phyloP scores from a whole-genome alignment of 2,888 invertebrate species.

The Bibio marci region DNA sequence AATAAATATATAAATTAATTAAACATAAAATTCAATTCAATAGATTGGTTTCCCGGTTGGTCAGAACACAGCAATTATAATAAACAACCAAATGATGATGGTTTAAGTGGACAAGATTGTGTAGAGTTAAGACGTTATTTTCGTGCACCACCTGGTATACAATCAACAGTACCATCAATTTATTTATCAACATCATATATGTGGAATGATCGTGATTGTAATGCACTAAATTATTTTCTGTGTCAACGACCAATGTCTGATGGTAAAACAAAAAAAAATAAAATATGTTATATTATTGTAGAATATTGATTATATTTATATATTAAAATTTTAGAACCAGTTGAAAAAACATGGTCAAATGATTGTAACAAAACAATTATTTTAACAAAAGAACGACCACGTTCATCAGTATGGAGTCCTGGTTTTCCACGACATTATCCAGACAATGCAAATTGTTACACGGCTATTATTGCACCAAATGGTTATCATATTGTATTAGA shows the following conservation, averaged over 20 bases:
- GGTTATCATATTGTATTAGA: slow-evolving; percentile 53
- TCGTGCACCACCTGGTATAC: slow-evolving; percentile 32
- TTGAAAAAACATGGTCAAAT: slow-evolving; percentile 29
- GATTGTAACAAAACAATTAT: slow-evolving; percentile 53
- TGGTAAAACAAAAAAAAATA: slow-evolving; percentile 32
- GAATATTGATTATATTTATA: neutral
- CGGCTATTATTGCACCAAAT: slow-evolving; percentile 46
- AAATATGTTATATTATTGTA: neutral
- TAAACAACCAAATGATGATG: slow-evolving; percentile 67
- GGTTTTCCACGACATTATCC: slow-evolving; percentile 65
- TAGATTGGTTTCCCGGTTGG: slow-evolving; percentile 78
- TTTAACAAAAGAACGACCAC: slow-evolving; percentile 45
- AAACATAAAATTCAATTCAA: too few species aligned
- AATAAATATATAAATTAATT: too few species aligned
- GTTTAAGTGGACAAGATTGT: slow-evolving; percentile 64
- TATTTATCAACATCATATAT: slow-evolving; percentile 41
- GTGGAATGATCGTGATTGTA: slow-evolving; percentile 71
- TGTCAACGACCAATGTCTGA: slow-evolving; percentile 52
- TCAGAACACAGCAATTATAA: slow-evolving; percentile 45
- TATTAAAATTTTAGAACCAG: slow-evolving; percentile 21
- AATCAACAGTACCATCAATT: slow-evolving; percentile 19
- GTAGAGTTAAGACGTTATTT: slow-evolving; percentile 56
- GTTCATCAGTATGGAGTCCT: slow-evolving; percentile 57
- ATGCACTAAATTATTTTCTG: slow-evolving; percentile 53
- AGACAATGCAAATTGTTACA: slow-evolving; percentile 57